Conservation (phyloP, 2,888 invertebrate species). For the Eupithecia subumbrata region DNA sequence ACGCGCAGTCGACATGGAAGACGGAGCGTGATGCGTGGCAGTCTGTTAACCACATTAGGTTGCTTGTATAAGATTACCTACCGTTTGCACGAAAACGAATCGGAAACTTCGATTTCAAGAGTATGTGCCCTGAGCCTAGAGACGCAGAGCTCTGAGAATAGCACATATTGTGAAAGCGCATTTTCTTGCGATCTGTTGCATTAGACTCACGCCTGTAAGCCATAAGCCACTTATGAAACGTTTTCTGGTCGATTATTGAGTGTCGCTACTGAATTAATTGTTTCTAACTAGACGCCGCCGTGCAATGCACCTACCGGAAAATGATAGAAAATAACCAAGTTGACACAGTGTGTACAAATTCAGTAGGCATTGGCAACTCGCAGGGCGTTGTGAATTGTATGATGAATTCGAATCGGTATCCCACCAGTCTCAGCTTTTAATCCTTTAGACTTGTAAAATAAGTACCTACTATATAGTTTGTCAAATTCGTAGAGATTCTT, state of each 20-base stretch:
- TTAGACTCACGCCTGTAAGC: neutral
- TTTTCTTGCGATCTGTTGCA: neutral
- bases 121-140: too few relatives aligned
- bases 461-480: neutral
- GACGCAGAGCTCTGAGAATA: too few relatives aligned
- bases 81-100: too few relatives aligned
- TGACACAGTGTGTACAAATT: neutral
- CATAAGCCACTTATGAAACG: neutral
- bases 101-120: too few relatives aligned
- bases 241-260: neutral
- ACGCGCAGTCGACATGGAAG: too few relatives aligned
- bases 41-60: too few relatives aligned
- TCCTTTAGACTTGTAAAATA: neutral
- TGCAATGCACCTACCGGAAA: neutral
- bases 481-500: neutral
- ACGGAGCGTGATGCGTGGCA: too few relatives aligned
- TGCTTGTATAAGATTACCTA: too few relatives aligned
- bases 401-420: neutral
- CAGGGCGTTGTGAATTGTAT: neutral
- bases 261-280: neutral
- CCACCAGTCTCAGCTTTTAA: constrained; percentile 11
- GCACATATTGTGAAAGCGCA: neutral
- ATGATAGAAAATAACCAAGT: neutral
- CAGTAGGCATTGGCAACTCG: neutral
- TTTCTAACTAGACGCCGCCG: neutral